Percentiles rank a stretch among this genome's conserved stretches.
Evolutionary conservation across 2,113 vertebrate species (phyloP).

Genomic region (Nesoenas mayeri): DNA sequence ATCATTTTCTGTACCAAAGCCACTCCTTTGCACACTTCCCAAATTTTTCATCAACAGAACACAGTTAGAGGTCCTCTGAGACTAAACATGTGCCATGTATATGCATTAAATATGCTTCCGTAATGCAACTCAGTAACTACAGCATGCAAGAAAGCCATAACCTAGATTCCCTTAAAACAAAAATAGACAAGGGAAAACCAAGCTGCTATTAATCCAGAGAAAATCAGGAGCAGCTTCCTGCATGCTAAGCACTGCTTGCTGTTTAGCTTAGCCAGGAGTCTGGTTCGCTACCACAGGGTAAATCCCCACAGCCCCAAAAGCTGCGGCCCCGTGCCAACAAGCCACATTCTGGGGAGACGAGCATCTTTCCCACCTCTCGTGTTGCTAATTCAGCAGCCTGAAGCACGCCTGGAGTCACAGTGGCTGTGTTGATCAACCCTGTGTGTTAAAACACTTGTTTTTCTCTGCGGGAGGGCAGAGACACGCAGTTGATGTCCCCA

Average conservation of each 20-base stretch:
- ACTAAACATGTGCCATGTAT: not conserved
- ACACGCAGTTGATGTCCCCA: not conserved
- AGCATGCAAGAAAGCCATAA: not conserved
- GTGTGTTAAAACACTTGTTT: not conserved
- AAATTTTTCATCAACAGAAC: not conserved
- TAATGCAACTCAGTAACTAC: fast-evolving
- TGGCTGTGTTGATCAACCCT: not conserved
- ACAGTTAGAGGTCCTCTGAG: not conserved
- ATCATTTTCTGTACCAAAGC: not conserved
- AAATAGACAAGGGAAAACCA: not conserved
- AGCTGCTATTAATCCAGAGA: not conserved
- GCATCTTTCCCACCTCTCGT: not conserved
- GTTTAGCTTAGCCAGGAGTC: not conserved
- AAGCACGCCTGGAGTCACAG: not conserved
- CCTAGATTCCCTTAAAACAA: constrained; percentile 28
- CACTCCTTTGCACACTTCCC: not conserved
- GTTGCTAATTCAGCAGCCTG: fast-evolving
- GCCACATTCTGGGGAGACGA: not conserved
- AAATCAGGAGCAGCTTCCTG: constrained; percentile 16
- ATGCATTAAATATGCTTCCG: not conserved
- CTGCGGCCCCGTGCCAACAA: not conserved
- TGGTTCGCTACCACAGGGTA: fast-evolving
- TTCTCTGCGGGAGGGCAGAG: not conserved
- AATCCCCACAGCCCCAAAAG: not conserved
- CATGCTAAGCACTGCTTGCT: not conserved